A percentile compares a stretch with the other conserved stretches of the same genome.
Conservation (phyloP, 2,797 vertebrate species). For the Hydrocynus forskahlii region DNA sequence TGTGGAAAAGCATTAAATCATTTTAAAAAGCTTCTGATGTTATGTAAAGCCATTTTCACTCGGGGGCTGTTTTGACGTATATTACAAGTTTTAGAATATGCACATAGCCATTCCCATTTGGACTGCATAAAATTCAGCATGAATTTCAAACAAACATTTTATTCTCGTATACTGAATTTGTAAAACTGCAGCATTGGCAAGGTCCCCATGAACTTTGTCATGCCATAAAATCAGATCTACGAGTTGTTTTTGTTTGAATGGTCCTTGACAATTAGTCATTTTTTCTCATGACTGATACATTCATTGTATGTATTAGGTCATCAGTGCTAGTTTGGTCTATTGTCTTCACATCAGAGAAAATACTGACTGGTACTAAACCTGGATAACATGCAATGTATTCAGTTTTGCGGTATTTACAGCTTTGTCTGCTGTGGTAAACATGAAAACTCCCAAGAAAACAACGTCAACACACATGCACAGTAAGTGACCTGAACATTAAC, state of each 20-base stretch:
- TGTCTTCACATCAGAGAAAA: neutral
- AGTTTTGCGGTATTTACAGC: too few relatives aligned
- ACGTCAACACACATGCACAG: neutral
- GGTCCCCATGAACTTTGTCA: neutral
- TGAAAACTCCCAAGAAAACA: neutral
- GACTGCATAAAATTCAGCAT: neutral
- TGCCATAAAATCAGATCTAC: neutral
- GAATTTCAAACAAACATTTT: too few relatives aligned
- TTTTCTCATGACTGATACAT: too few relatives aligned
- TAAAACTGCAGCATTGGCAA: neutral
- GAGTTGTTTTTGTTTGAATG: neutral
- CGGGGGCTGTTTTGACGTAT: neutral
- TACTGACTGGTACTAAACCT: neutral
- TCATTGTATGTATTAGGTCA: too few relatives aligned
- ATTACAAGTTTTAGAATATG: neutral
- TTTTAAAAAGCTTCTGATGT: neutral
- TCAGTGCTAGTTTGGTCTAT: neutral
- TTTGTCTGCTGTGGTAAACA: neutral
- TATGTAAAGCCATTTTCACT: neutral
- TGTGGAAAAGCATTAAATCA: neutral
- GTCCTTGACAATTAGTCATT: neutral
- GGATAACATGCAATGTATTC: too few relatives aligned
- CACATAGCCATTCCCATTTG: neutral
- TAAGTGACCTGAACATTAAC: neutral
- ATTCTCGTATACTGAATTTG: too few relatives aligned